Conservation (phyloP, 2,113 vertebrate genomes). For the Stictonetta naevosa region DNA sequence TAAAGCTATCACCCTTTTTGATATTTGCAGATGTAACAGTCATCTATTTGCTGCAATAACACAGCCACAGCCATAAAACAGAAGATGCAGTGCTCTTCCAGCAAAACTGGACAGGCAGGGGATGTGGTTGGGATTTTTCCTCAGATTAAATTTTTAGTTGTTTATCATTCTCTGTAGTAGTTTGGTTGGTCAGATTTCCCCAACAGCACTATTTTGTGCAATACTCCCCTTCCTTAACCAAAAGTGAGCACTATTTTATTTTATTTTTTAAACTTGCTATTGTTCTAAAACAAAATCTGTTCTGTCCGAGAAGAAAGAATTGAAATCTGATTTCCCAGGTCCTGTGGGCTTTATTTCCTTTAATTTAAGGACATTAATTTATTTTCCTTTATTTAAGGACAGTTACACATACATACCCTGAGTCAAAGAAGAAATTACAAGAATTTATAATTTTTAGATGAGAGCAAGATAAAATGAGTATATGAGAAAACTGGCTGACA, state of each 20-base stretch:
- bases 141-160: background rate
- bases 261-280: background rate
- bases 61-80: background rate
- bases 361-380: background rate
- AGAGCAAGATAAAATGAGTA: background rate
- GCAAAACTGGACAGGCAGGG: background rate
- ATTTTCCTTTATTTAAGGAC: background rate
- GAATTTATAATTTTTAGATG: background rate
- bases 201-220: background rate
- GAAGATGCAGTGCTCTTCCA: background rate
- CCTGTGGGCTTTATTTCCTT: background rate
- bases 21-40: background rate
- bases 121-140: background rate
- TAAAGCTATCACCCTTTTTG: slow-evolving; percentile 9
- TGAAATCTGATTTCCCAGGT: background rate
- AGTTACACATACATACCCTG: background rate
- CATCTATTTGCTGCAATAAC: background rate
- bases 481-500: background rate
- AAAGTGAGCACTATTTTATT: background rate
- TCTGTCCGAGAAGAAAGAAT: background rate
- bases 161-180: background rate
- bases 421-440: background rate
- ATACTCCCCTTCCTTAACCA: background rate
- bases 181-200: background rate
- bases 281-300: background rate